Percentiles rank a stretch among this genome's conserved stretches.
These are phyloP conservation scores for Callaeas wilsoni DNA, from an alignment of 2,113 vertebrate genomes.

Conservation along the genomic window DNA sequence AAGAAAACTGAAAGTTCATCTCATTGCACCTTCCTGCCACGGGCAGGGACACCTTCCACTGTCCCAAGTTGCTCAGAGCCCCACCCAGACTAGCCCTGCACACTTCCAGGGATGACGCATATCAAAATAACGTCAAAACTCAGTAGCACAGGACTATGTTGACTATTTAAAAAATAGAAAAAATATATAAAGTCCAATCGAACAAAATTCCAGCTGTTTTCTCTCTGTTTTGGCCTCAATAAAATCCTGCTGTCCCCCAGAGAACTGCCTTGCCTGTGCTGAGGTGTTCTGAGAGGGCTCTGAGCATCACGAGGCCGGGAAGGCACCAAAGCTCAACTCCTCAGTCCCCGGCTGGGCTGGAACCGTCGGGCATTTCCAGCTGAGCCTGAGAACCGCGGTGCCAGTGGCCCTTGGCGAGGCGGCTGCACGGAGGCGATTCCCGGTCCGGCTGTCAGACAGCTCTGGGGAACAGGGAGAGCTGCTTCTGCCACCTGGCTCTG, in stretches of 20 bases:
- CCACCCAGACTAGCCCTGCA: background rate
- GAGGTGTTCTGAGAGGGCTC: background rate
- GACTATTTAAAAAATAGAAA: background rate
- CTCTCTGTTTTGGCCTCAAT: background rate
- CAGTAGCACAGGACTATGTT: background rate
- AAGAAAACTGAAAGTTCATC: background rate
- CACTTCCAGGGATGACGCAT: background rate
- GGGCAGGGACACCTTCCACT: background rate
- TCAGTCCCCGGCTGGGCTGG: background rate
- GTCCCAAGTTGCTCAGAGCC: background rate
- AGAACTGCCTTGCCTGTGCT: background rate
- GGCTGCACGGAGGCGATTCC: too few species aligned
- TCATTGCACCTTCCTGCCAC: background rate
- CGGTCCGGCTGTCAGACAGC: background rate
- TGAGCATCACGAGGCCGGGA: background rate
- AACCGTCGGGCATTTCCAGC: background rate
- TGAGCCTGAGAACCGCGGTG: background rate
- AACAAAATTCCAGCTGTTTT: background rate
- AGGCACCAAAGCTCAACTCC: background rate
- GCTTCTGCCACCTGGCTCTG: too few species aligned
- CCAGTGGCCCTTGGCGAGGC: background rate
- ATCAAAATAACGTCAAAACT: background rate
- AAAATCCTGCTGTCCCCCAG: background rate
- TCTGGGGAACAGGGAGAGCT: background rate
- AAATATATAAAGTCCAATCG: rapidly evolving